Conservation (phyloP, 2,113 vertebrate species). For the Myiagra hebetior region DNA sequence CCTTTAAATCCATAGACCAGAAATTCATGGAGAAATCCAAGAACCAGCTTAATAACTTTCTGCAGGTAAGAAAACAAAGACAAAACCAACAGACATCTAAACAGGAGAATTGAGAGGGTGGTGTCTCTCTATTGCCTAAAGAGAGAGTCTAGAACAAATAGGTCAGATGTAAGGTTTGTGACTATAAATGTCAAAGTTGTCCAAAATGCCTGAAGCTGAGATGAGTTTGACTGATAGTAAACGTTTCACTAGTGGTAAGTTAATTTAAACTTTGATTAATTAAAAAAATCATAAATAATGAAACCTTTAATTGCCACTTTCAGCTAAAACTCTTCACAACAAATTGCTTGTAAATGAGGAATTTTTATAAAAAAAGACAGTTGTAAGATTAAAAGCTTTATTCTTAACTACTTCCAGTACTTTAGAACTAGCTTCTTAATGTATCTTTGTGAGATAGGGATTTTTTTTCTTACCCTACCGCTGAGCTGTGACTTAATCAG, state of each 20-base stretch:
- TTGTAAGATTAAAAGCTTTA: neutral
- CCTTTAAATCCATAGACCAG: constrained; percentile 98
- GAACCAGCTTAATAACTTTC: constrained; percentile 94
- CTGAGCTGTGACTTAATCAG: neutral
- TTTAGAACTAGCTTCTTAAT: neutral
- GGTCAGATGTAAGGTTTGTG: neutral
- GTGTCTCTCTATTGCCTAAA: neutral
- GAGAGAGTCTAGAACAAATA: neutral
- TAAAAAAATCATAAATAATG: neutral
- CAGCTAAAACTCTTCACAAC: neutral
- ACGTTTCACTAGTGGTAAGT: neutral
- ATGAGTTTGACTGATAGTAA: neutral
- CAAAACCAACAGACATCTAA: neutral
- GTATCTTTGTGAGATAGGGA: neutral
- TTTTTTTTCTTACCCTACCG: neutral
- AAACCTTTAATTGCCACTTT: neutral
- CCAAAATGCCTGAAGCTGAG: neutral
- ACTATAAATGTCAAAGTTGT: neutral
- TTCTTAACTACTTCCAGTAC: neutral
- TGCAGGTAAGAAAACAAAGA: constrained; percentile 82
- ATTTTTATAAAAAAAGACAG: neutral
- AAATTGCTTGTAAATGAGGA: neutral
- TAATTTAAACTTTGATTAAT: neutral
- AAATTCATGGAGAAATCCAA: constrained; percentile 98
- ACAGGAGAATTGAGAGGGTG: neutral